phyloP scores from a whole-genome alignment of 2,113 vertebrate species.

The Centropus unirufus region DNA sequence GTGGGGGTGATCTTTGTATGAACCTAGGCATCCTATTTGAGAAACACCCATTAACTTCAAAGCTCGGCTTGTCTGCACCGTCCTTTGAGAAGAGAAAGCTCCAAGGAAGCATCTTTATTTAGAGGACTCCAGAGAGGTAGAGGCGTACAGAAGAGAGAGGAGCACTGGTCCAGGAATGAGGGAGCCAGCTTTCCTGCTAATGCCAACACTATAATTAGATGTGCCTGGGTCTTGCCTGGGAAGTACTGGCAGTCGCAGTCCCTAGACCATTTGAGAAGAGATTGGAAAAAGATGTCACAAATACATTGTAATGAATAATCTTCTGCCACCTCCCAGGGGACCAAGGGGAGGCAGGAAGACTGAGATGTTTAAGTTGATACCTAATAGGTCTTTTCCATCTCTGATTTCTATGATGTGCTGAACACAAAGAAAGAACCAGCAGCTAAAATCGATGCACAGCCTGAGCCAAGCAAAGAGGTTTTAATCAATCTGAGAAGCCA shows the following conservation, averaged over 20 bases:
- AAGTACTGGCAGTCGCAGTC: not conserved
- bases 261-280: not conserved
- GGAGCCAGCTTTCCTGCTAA: not conserved
- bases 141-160: not conserved
- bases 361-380: not conserved
- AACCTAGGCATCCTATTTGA: not conserved
- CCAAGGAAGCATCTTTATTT: constrained; percentile 1
- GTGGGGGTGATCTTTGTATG: not conserved
- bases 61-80: not conserved
- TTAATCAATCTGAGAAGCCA: constrained; percentile 61
- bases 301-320: not conserved
- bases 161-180: not conserved
- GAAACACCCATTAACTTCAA: not conserved
- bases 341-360: not conserved
- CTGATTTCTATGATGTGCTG: constrained; percentile 58
- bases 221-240: not conserved
- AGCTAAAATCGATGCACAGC: constrained; percentile 65
- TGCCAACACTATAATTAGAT: not conserved
- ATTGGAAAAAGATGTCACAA: not conserved
- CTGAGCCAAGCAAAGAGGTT: constrained; percentile 24
- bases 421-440: constrained; percentile 56
- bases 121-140: not conserved
- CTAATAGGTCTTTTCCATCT: constrained; percentile 65
- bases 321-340: not conserved
- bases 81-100: not conserved